phyloP scores from a whole-genome alignment of 2,888 invertebrate genomes.

The Cartodere bifasciata region DNA sequence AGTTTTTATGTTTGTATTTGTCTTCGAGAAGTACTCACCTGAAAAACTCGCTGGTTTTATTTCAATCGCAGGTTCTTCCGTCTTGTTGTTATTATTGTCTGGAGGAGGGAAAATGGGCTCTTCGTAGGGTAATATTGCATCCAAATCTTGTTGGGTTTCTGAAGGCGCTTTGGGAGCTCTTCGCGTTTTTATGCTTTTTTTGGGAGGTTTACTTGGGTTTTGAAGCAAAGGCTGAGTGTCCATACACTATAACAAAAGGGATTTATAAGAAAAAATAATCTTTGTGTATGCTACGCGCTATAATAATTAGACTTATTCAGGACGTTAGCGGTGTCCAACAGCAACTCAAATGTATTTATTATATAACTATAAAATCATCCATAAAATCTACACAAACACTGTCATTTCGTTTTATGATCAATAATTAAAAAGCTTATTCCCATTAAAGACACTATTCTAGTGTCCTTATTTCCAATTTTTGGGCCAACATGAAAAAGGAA shows the following conservation, averaged over 20 bases:
- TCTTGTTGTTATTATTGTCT: constrained; percentile 6
- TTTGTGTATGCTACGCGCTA: too few relatives aligned
- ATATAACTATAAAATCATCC: too few relatives aligned
- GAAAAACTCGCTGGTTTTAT: constrained; percentile 40
- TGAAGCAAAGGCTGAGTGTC: constrained; percentile 31
- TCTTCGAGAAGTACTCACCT: constrained; percentile 35
- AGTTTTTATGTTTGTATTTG: constrained; percentile 17
- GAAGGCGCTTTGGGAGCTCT: constrained; percentile 42
- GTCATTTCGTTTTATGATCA: too few relatives aligned
- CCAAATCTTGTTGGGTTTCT: constrained; percentile 28
- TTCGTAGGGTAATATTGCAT: constrained; percentile 33
- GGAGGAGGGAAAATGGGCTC: constrained; percentile 21
- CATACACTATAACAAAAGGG: constrained; percentile 10
- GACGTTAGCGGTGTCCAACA: too few relatives aligned
- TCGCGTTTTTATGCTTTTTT: constrained; percentile 46
- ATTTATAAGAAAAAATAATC: constrained; percentile 1
- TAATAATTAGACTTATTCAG: too few relatives aligned
- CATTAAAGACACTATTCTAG: too few relatives aligned
- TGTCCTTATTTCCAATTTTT: too few relatives aligned
- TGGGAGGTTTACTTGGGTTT: constrained; percentile 39
- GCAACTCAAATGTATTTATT: too few relatives aligned
- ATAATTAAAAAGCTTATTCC: too few relatives aligned
- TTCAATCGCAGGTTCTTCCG: constrained; percentile 33
- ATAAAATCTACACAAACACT: too few relatives aligned
- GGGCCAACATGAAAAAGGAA: too few relatives aligned